Conservation (phyloP, 2,113 vertebrate genomes). For the Herpetotheres cachinnans region DNA sequence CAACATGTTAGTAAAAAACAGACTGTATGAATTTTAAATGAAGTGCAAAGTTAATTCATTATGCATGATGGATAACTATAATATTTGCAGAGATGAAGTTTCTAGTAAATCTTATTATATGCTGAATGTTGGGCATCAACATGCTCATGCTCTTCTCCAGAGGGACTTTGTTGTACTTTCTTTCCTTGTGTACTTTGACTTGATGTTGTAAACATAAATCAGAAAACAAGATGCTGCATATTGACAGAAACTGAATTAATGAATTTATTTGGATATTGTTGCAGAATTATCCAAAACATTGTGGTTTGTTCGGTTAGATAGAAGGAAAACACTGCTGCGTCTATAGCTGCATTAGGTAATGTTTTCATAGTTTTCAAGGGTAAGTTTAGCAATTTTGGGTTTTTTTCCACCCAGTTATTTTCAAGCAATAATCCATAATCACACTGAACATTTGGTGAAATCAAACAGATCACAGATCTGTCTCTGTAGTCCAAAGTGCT, state of each 20-base stretch:
- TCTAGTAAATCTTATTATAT: not conserved
- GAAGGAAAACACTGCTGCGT: not conserved
- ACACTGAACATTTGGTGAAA: not conserved
- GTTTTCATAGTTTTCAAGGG: not conserved
- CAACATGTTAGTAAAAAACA: not conserved
- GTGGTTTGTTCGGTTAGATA: not conserved
- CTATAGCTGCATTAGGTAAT: not conserved
- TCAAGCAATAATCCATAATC: not conserved
- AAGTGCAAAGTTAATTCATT: slow-evolving; percentile 32
- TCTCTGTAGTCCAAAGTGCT: not conserved
- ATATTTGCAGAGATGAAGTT: not conserved
- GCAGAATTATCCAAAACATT: not conserved
- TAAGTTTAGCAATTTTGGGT: not conserved
- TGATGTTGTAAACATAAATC: not conserved
- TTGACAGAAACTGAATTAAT: not conserved
- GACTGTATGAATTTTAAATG: slow-evolving; percentile 16
- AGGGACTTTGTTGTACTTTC: not conserved
- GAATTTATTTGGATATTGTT: not conserved
- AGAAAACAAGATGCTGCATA: not conserved
- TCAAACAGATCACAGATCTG: not conserved
- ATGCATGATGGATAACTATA: slow-evolving; percentile 17
- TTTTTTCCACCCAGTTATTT: not conserved
- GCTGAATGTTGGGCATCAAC: not conserved
- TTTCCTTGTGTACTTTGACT: not conserved
- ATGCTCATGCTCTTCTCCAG: not conserved